phyloP scores from a whole-genome alignment of 2,113 vertebrate species.

The Fregata magnificens region DNA sequence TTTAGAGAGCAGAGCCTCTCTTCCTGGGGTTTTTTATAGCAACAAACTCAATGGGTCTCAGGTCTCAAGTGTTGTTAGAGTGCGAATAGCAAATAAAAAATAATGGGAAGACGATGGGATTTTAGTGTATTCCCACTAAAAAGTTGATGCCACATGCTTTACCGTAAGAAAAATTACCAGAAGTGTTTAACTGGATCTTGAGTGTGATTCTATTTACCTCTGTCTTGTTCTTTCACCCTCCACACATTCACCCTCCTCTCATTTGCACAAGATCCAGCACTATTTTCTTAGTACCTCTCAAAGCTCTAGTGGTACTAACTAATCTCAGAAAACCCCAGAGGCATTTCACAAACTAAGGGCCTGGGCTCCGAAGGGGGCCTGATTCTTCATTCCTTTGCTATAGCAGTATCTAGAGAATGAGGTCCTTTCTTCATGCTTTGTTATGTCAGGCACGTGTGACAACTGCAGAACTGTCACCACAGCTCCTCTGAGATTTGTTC shows the following conservation, averaged over 20 bases:
- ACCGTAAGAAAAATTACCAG: background rate
- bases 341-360: background rate
- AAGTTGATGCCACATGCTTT: background rate
- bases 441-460: background rate
- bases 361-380: background rate
- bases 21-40: background rate
- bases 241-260: background rate
- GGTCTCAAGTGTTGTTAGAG: background rate
- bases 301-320: background rate
- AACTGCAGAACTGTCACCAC: background rate
- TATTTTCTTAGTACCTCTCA: background rate
- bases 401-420: background rate
- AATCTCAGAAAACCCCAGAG: background rate
- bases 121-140: background rate
- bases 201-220: background rate
- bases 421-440: accelerated
- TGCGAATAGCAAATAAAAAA: background rate
- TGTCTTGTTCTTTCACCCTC: background rate
- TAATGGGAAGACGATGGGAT: background rate
- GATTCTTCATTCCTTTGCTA: background rate
- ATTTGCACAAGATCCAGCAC: background rate
- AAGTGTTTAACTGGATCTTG: background rate
- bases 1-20: background rate
- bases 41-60: background rate
- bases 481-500: background rate